These are phyloP conservation scores for Heliothis peltigera DNA, from an alignment of 2,888 invertebrate genomes.

Conservation along the genomic window DNA sequence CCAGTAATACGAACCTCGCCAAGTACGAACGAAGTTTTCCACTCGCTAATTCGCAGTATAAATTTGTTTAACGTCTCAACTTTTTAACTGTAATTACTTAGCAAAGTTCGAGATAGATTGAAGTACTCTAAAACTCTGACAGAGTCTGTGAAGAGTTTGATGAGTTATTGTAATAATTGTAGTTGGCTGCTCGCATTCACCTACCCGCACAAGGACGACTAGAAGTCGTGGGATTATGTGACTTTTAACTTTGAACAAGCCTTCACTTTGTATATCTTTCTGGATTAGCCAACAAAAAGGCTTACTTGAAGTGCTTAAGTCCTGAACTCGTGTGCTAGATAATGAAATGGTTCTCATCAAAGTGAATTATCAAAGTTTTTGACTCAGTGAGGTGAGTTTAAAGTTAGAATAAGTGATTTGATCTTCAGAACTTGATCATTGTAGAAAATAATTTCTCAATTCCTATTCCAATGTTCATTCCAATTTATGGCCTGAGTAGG, in stretches of 20 bases:
- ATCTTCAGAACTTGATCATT: not conserved
- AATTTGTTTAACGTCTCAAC: slow-evolving; percentile 90
- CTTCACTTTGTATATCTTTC: slow-evolving; percentile 29
- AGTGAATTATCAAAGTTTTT: not conserved
- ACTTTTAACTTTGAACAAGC: slow-evolving; percentile 40
- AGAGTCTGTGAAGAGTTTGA: slow-evolving; percentile 73
- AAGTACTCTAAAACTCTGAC: slow-evolving; percentile 79
- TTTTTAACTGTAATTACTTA: slow-evolving; percentile 89
- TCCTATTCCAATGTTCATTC: no score
- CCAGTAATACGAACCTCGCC: slow-evolving; percentile 78
- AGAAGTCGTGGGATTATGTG: slow-evolving; percentile 45
- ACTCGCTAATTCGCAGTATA: slow-evolving; percentile 88
- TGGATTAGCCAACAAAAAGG: not conserved
- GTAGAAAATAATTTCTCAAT: not conserved
- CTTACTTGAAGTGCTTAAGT: slow-evolving; percentile 2
- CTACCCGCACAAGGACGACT: slow-evolving; percentile 37
- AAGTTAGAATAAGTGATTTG: not conserved
- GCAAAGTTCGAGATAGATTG: slow-evolving; percentile 84
- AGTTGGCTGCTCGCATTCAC: slow-evolving; percentile 59
- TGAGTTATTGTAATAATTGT: slow-evolving; percentile 73
- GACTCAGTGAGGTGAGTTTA: not conserved
- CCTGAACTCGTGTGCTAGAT: not conserved
- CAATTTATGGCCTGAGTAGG: not conserved
- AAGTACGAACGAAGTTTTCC: slow-evolving; percentile 73
- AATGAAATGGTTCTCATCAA: slow-evolving; percentile 4